Conservation (phyloP, 2,888 invertebrate species). For the Macrophya annulata region DNA sequence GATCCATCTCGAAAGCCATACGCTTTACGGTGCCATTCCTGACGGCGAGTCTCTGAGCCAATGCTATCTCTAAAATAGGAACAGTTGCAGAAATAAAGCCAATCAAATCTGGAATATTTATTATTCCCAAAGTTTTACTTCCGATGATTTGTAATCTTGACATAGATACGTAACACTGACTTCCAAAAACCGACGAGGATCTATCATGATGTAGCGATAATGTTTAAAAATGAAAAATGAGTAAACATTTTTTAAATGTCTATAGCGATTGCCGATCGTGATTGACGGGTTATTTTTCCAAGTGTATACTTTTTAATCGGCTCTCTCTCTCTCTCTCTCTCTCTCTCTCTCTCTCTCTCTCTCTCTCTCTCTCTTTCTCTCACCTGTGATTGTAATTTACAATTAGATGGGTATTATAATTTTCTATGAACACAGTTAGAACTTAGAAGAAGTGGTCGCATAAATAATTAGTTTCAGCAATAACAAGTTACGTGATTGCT, state of each 20-base stretch:
- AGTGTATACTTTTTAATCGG: conserved; percentile 1
- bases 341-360: no score
- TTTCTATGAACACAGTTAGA: conserved; percentile 39
- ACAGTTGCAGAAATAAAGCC: background rate
- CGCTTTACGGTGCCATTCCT: background rate
- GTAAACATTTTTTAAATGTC: background rate
- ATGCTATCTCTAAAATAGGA: background rate
- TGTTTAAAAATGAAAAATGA: background rate
- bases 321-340: conserved; percentile 21
- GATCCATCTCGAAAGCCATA: background rate
- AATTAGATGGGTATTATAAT: conserved; percentile 35
- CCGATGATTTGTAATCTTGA: background rate
- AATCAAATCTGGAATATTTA: background rate
- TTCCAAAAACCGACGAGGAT: background rate
- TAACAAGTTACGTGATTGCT: conserved; percentile 46
- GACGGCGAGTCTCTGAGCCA: background rate
- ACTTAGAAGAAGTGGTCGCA: conserved; percentile 22
- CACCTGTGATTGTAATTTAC: conserved; percentile 1
- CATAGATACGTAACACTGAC: background rate
- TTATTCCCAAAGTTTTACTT: background rate
- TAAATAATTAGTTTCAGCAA: conserved; percentile 36
- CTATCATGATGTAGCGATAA: background rate
- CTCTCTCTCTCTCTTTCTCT: no score
- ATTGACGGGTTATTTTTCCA: conserved; percentile 21
- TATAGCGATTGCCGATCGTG: background rate